Evolutionary conservation across 2,888 invertebrate genomes (phyloP), one percentile per base, ranked within the genome.

Genomic region (Tholera decimalis): DNA sequence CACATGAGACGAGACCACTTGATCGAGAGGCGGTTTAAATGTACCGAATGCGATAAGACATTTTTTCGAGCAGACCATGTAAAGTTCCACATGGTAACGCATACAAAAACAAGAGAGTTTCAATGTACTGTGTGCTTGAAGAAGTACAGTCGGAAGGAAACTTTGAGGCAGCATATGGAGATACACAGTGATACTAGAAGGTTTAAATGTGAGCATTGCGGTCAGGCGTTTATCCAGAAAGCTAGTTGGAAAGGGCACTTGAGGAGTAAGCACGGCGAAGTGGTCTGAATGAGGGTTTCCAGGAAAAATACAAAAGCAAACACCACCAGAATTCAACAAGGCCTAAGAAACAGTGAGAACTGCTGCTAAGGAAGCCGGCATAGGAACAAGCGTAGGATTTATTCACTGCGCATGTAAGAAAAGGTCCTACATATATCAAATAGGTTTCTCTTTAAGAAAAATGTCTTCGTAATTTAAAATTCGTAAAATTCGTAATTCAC

Each of bases 1-100:
- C 96, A 96, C 47, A 92, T 91, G 18, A 88, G 93, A 50, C 83
- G 83, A 0, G 89, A 87, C 35, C 92, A 92, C 66, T 60, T 84
- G n/a, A 67, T 83, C 77, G 77, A 84, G 24, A 72, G 77, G 55
- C 62, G 59, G 0, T 71, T 79, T n/a, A 70, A 77, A 28, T 86
- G 86, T 26, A 15, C 49, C 0, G 18, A 63, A 26, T 79, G 79
- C 22, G 77, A 79, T 2, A 79, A 58, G 47, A 56, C 57, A 8
- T 79, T 79, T 44, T 77, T 33, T 18, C n/a, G n/a, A 63, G 9
- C 44, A 0, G 87, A 84, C 41, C 81, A 83, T 26, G 86, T 89
- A 85, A 89, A 84, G 84, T 90, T 24, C 89, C 88, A 39, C 93
- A 94, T 69, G 88, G 39, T 62, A 9, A 62, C 28, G 2, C 62